Base-by-base conservation (phyloP, 2,113 vertebrate species). In the Heterochromis multidens region DNA sequence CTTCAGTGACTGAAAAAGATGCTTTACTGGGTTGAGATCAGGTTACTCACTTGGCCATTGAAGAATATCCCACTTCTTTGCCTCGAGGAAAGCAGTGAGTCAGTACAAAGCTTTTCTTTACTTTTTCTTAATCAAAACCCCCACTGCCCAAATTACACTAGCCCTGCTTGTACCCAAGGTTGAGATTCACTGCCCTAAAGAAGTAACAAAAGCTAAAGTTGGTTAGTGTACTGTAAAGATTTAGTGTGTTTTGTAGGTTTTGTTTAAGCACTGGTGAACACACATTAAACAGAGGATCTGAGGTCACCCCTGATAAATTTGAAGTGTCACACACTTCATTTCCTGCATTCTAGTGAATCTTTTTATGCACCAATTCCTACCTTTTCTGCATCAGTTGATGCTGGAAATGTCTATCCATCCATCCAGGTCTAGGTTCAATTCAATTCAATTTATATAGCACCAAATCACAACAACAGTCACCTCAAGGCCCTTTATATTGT, bases 301-400 rank as follows among this genome's bases (percentile, higher is more conserved):
- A 37, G 61, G 19, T 35, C 19, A n/a, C n/a, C n/a, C n/a, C n/a
- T n/a, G n/a, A n/a, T n/a, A n/a, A n/a, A n/a, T n/a, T n/a, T n/a
- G n/a, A n/a, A n/a, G n/a, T n/a, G n/a, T n/a, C n/a, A 63, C 17
- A n/a, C 33, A 7, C 0, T 3, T 63, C 21, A 65, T 65, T 65
- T 63, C 31, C 21, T 65, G 35, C 62, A 40, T 10, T 35, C 37
- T 3, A 5, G 31, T 31, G 3, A 31, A 31, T n/a, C 35, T 63
- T 63, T 63, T 37, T 4, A 29, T n/a, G 33, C 61, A 13, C 13
- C 33, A 23, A 0, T 11, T 37, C 37, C 21, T 0, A 63, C 33
- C 61, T 63, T n/a, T n/a, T 62, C 60, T 63, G 35, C 61, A 63
- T 63, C 35, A 63, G 61, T n/a, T n/a, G n/a, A n/a, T n/a, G n/a